These are phyloP conservation scores for Leptosomus discolor DNA, from an alignment of 2,113 vertebrate genomes.

Conservation along the genomic window DNA sequence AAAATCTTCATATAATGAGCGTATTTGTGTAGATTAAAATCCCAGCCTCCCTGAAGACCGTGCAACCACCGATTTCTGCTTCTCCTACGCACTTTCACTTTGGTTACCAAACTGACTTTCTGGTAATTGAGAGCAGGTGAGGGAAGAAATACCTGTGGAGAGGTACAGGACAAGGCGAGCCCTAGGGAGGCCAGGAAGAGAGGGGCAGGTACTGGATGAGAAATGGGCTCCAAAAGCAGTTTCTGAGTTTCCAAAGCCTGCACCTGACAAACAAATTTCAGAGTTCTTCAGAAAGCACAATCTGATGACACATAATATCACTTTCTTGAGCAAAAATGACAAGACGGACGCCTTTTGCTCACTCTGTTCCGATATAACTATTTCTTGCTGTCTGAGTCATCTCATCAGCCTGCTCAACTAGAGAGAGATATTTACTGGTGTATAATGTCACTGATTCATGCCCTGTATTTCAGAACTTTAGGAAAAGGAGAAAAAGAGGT, in stretches of 20 bases:
- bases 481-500: not conserved
- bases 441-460: not conserved
- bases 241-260: not conserved
- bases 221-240: not conserved
- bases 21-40: not conserved
- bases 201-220: not conserved
- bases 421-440: not conserved
- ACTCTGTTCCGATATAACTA: not conserved
- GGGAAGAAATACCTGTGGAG: not conserved
- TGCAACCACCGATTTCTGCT: not conserved
- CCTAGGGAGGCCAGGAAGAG: not conserved
- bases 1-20: not conserved
- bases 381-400: conserved; percentile 17
- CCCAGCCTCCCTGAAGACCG: not conserved
- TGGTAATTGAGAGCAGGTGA: not conserved
- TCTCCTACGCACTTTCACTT: not conserved
- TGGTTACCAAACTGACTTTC: not conserved
- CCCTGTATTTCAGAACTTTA: not conserved
- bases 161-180: not conserved
- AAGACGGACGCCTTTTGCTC: not conserved
- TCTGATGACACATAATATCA: conserved; percentile 17
- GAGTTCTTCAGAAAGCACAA: not conserved
- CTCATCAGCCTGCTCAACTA: not conserved
- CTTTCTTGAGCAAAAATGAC: not conserved
- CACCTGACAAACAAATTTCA: not conserved